Base-by-base conservation (phyloP, 2,888 invertebrate species). In the Fragum sueziense region DNA sequence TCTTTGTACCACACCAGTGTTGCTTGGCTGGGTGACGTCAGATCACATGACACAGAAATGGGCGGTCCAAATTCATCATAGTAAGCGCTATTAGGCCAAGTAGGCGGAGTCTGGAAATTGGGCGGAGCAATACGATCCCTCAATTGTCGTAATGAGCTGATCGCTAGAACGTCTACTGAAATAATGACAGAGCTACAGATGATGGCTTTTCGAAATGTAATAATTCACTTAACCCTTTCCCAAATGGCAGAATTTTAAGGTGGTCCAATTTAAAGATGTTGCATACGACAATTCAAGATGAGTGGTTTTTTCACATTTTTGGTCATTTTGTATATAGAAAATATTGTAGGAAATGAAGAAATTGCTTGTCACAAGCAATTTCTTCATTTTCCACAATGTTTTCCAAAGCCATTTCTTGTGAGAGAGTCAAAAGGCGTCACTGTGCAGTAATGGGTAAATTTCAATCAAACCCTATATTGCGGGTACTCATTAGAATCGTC, bases 1-100 rank as follows among this genome's bases (percentile, higher is more conserved):
- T 82, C 68, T 65, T 75, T 79, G 27, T 29, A 72, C 82, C 82
- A 82, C n/a, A 70, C 4, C 25, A 82, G 25, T n/a, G 72, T 77
- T 1, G 69, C 51, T 7, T 37, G 51, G 14, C 17, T 22, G 4
- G 7, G 51, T 1, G 20, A 22, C 7, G 20, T 25, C 6, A 77
- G 25, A n/a, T 62, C 47, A 72, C 84, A 84, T 14, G 72, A 34
- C 25, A 84, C 22, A 7, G 47, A 51, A 29, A 80, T 79, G n/a
- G 78, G 47, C 11, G 80, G 84, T 22, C 84, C 84, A 74, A 80
- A 76, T 41, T 84, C 76, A 29, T 80, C 80, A 62, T 84, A 84
- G 47, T 80, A 84, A 14, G n/a, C 25, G 20, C 59, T 61, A 2
- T 80, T 65, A 11, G 84, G 84, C 84, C 84, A 84, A 0, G 25